Base-by-base conservation (phyloP, 1,140 invertebrate species). In the Trachelipus rathkii region DNA sequence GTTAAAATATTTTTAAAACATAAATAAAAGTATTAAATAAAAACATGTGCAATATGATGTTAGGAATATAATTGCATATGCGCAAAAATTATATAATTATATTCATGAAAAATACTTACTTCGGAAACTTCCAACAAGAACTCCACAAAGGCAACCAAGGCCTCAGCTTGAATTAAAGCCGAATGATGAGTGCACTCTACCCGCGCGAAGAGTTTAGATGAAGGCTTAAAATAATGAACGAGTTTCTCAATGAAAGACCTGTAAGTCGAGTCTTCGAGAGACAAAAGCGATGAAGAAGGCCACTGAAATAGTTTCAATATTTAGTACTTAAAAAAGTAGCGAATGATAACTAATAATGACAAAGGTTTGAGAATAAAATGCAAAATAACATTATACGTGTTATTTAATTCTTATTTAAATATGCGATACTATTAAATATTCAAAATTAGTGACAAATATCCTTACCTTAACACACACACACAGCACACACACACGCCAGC, bases 181-280 rank as follows among this genome's bases (percentile, higher is more conserved):
- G 86, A 74, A 82, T 87, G 85, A 83, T 88, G 87, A 85, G 90
- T 85, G 84, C 92, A 82, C 87, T 95, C 86, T 84, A 95, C 84
- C 75, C 87, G 84, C 66, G 89, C 89, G 85, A 94, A 97, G 72
- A 90, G 78, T 84, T 95, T 90, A 73, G 91, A 92, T 19, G 92
- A 93, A 0, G 95, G 95, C 84, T 92, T 92, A 83, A 92, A 93
- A 84, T 95, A 97, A 78, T 92, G 90, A 0, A 96, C 87, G 3
- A 98, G 87, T 45, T 91, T 89, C 77, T 91, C 90, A 0, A 95
- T 87, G 86, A 97, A 96, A n/a, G 89, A 84, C 70, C 89, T 89
- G 83, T 92, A 89, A 74, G 89, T 89, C 50, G 91, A 90, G 83
- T 96, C 92, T 71, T 90, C 87, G n/a, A 91, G 84, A 79, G 88